A percentile compares a stretch with the other conserved stretches of the same genome.
Conservation (phyloP, 2,797 vertebrate genomes). For the Onychomys torridus region DNA sequence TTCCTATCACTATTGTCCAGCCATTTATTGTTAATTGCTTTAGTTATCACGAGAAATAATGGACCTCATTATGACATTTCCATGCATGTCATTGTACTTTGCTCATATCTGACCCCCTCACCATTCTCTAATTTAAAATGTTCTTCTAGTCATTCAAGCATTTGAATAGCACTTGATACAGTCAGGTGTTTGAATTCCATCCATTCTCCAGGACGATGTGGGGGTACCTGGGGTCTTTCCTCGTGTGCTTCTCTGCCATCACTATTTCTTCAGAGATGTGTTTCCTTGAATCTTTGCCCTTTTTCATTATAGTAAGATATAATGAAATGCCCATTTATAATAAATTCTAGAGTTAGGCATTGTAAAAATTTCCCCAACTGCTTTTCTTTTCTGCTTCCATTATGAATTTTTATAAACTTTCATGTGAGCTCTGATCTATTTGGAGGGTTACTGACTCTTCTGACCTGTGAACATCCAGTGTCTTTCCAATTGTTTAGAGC, state of each 20-base stretch:
- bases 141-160: neutral
- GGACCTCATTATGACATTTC: neutral
- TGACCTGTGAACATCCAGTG: neutral
- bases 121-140: neutral
- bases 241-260: neutral
- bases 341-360: neutral
- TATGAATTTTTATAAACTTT: neutral
- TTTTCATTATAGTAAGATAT: neutral
- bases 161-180: neutral
- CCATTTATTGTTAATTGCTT: neutral
- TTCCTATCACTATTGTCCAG: neutral
- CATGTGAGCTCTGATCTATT: neutral
- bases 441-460: neutral
- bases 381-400: neutral
- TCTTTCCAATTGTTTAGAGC: neutral
- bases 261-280: neutral
- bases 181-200: neutral
- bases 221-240: neutral
- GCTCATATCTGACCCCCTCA: neutral
- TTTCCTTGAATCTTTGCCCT: conserved; percentile 20
- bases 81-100: neutral
- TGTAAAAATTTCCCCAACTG: neutral
- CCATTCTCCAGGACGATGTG: neutral
- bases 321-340: neutral
- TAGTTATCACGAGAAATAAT: neutral